Evolutionary conservation across 2,113 vertebrate species (phyloP), one percentile per base, ranked within the genome.

Genomic region (Capreolus pygargus): DNA sequence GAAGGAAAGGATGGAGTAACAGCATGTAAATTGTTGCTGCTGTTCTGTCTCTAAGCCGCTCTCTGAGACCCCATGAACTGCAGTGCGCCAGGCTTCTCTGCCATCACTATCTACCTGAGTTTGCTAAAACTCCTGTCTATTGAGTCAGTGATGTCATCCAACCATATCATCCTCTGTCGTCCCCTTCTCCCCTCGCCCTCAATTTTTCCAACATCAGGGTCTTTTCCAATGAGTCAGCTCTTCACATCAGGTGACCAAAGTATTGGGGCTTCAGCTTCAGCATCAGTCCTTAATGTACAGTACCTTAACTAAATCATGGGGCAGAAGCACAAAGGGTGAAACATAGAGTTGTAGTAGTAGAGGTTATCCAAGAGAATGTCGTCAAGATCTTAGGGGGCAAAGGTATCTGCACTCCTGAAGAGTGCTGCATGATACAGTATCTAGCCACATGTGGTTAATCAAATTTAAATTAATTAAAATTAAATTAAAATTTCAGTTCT

Each of bases 11-110:
- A 50, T 13, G n/a, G n/a, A 74, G 43, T 50, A 60, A 74, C 14
- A 58, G 52, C n/a, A 17, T 1, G 12, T 13, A 74, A 17, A 50
- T 21, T 25, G 61, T 17, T 64, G 61, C 30, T 33, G 61, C 2
- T 64, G 7, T 64, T n/a, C 67, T 6, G 17, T 70, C 1, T 0
- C n/a, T 23, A 6, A 70, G n/a, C 67, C n/a, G 39, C n/a, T 23
- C 64, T 10, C 19, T 70, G n/a, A 0, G 1, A 70, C 67, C 64
- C 64, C 17, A 12, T 11, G 64, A 21, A 70, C 17, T 21, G 17
- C n/a, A 21, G 17, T 19, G 9, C 21, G 17, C n/a, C 64, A 12
- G n/a, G n/a, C n/a, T 36, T 70, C 67, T 12, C n/a, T 70, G 67
- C n/a, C 67, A 70, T 36, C 64, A 70, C 64, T 19, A 21, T 70